Evolutionary conservation across 2,113 vertebrate species (phyloP), one percentile per base, ranked within the genome.

Genomic region (Petaurus breviceps): DNA sequence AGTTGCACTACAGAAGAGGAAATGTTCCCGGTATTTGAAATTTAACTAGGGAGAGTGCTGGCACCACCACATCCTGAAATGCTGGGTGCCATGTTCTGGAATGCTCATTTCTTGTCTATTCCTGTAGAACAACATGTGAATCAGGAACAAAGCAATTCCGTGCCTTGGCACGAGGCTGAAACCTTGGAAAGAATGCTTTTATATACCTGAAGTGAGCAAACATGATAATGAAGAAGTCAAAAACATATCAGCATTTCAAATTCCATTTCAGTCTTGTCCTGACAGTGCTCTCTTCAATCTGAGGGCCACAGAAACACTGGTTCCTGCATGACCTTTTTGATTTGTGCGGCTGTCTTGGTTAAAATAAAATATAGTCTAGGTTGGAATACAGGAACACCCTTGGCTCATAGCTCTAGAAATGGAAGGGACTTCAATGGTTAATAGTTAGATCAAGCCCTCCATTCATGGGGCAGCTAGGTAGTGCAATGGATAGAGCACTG

Each of bases 251-350:
- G 43, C 91, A 49, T 89, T 49, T 0, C 1, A n/a, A 0, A 37
- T 2, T 47, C 51, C 55, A 93, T 23, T 92, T 0, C 1, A 14
- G 14, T 14, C 68, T 84, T 84, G 77, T 91, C 31, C 46, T 93
- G 2, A 47, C 24, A 25, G 6, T 11, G 0, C 0, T 26, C 37
- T 61, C 50, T 84, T 84, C 68, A 0, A 2, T 19, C 4, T 0
- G 91, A n/a, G 19, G 53, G 49, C 7, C 0, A 0, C 16, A 10
- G 6, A 24, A 2, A 51, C 8, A 0, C n/a, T 6, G 7, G n/a
- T 31, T 53, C 55, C 90, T 2, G 23, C 51, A 51, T 51, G 5
- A 51, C 37, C 4, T 94, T n/a, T 10, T 8, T 23, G 51, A 24
- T 52, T 77, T 52, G 37, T 84, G 23, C 37, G 3, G 28, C 8